Percentiles rank a stretch among this genome's conserved stretches.
phyloP scores from a whole-genome alignment of 2,888 invertebrate genomes.

The Glyphotaelius pellucidus region DNA sequence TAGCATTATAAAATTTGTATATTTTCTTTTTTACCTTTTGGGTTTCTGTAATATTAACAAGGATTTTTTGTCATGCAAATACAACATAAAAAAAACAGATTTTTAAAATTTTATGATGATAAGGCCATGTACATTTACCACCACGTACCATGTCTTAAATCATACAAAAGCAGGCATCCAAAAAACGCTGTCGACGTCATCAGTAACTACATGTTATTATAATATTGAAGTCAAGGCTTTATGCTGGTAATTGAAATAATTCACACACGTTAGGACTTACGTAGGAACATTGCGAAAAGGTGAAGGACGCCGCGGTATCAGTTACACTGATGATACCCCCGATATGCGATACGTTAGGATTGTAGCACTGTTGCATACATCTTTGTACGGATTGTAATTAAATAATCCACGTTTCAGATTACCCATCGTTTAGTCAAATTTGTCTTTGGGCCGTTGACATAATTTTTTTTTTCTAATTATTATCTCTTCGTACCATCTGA shows the following conservation, averaged over 20 bases:
- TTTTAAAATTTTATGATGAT: not conserved
- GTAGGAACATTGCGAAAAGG: conserved; percentile 22
- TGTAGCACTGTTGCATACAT: not conserved
- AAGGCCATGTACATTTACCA: not conserved
- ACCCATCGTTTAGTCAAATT: conserved; percentile 10
- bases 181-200: not conserved
- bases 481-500: conserved; percentile 19
- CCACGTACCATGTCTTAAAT: not conserved
- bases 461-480: not conserved
- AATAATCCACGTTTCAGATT: not conserved
- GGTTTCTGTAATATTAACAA: not conserved
- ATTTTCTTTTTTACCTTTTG: not conserved
- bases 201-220: not conserved
- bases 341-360: conserved; percentile 7
- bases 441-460: conserved; percentile 10
- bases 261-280: conserved; percentile 2
- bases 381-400: not conserved
- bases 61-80: not conserved
- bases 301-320: conserved; percentile 35
- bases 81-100: not conserved
- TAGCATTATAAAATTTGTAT: no score
- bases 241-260: not conserved
- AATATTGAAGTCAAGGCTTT: not conserved
- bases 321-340: not conserved
- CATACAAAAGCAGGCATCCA: not conserved